phyloP scores from a whole-genome alignment of 2,888 invertebrate genomes.

The Ramazzottius varieornatus region DNA sequence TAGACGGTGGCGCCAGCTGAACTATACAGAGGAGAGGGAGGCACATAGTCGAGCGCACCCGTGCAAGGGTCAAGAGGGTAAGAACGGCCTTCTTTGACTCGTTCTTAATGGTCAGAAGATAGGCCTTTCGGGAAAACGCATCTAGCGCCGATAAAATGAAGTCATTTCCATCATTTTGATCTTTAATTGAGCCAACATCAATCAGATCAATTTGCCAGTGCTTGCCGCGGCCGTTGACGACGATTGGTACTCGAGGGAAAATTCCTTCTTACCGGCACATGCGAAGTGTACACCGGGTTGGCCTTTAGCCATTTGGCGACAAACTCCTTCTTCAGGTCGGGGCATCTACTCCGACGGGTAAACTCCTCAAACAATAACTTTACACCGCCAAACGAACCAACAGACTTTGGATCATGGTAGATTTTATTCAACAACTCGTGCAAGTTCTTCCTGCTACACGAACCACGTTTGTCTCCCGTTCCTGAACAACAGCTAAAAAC shows the following conservation, averaged over 20 bases:
- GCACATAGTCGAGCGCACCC: too few species aligned
- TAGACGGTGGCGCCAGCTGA: too few species aligned
- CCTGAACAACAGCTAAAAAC: too few species aligned
- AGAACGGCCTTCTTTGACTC: background rate
- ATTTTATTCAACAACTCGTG: background rate
- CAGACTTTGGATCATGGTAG: background rate
- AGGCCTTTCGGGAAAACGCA: background rate
- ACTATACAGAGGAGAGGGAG: too few species aligned
- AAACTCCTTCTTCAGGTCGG: background rate
- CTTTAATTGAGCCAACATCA: background rate
- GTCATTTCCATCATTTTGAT: background rate
- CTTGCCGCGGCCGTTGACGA: background rate
- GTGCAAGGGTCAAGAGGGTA: too few species aligned
- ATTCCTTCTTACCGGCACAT: background rate
- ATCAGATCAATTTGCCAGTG: background rate
- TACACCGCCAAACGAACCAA: background rate
- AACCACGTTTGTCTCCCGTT: too few species aligned
- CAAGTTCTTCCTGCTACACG: too few species aligned
- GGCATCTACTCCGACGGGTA: background rate
- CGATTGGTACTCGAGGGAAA: background rate
- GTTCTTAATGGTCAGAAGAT: background rate
- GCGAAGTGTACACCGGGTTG: background rate
- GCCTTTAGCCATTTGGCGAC: background rate
- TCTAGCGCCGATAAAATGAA: background rate
- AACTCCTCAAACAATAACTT: background rate